These are phyloP conservation scores for Setipinna tenuifilis DNA, from an alignment of 2,797 vertebrate species.

Conservation along the genomic window DNA sequence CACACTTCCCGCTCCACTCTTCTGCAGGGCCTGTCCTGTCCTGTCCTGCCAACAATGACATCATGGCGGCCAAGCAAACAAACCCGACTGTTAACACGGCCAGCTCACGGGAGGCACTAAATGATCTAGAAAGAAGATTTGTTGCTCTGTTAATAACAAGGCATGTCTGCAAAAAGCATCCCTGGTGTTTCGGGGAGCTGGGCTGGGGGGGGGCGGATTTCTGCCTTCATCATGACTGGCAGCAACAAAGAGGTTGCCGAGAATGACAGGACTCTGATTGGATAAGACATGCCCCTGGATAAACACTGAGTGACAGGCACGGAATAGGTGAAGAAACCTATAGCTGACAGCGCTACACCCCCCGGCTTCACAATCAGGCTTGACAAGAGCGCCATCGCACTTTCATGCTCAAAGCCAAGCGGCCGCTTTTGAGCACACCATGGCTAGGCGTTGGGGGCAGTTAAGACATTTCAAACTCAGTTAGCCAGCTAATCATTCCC, in stretches of 20 bases:
- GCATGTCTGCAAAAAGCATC: neutral
- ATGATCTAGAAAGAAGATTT: neutral
- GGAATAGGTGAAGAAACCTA: conserved; percentile 1
- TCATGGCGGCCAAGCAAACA: conserved; percentile 47
- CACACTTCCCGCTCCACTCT: conserved; percentile 20
- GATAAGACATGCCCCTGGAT: neutral
- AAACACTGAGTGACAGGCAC: neutral
- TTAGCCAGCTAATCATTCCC: conserved; percentile 2
- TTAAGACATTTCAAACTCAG: conserved; percentile 22
- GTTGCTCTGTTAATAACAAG: conserved; percentile 15
- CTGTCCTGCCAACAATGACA: conserved; percentile 45
- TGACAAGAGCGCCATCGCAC: neutral
- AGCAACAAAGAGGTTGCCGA: neutral
- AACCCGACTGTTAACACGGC: conserved; percentile 38
- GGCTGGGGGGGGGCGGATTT: neutral
- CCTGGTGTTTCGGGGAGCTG: neutral
- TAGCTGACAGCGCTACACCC: neutral
- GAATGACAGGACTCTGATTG: neutral
- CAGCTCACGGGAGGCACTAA: neutral
- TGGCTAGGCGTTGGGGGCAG: conserved; percentile 1
- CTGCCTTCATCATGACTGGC: neutral
- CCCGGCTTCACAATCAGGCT: neutral
- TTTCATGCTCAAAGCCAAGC: neutral
- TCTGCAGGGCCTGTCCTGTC: conserved; percentile 32
- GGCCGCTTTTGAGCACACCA: neutral